phyloP scores from a whole-genome alignment of 2,888 invertebrate species.

The Drosophila pegasa region DNA sequence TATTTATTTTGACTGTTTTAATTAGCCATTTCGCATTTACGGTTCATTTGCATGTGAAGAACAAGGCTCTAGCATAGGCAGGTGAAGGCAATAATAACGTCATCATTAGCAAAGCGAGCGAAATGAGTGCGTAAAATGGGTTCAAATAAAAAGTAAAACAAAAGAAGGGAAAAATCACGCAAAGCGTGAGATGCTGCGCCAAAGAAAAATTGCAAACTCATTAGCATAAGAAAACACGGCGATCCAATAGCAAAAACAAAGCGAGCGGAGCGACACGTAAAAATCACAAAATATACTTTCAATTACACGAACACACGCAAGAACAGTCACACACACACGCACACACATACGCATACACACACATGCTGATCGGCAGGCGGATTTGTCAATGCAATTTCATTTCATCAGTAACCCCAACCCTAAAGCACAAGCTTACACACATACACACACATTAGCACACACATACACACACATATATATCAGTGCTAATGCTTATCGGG shows the following conservation, averaged over 20 bases:
- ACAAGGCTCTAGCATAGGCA: slow-evolving; percentile 38
- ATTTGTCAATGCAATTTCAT: slow-evolving; percentile 66
- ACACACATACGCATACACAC: slow-evolving; percentile 17
- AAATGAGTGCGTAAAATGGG: slow-evolving; percentile 42
- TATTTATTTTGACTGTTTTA: slow-evolving; percentile 68
- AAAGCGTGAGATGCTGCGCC: slow-evolving; percentile 52
- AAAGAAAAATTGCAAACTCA: slow-evolving; percentile 60
- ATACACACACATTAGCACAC: slow-evolving; percentile 15
- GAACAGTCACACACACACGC: slow-evolving; percentile 4
- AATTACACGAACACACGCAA: slow-evolving; percentile 33
- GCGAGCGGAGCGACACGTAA: slow-evolving; percentile 34
- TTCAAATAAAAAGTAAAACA: too few species aligned
- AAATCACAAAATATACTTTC: slow-evolving; percentile 50
- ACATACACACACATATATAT: slow-evolving; percentile 15
- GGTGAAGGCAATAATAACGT: slow-evolving; percentile 65
- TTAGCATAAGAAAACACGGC: slow-evolving; percentile 71
- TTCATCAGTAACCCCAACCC: slow-evolving; percentile 58
- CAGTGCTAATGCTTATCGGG: slow-evolving; percentile 65
- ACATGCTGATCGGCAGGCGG: slow-evolving; percentile 39
- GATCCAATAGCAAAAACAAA: slow-evolving; percentile 39
- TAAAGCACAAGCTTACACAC: slow-evolving; percentile 26
- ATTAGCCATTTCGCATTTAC: slow-evolving; percentile 48
- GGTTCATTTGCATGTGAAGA: slow-evolving; percentile 59
- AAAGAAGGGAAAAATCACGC: slow-evolving; percentile 43
- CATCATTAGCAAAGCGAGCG: slow-evolving; percentile 44